These are phyloP conservation scores for Pristis pectinata DNA, from an alignment of 2,797 vertebrate species.

Conservation along the genomic window DNA sequence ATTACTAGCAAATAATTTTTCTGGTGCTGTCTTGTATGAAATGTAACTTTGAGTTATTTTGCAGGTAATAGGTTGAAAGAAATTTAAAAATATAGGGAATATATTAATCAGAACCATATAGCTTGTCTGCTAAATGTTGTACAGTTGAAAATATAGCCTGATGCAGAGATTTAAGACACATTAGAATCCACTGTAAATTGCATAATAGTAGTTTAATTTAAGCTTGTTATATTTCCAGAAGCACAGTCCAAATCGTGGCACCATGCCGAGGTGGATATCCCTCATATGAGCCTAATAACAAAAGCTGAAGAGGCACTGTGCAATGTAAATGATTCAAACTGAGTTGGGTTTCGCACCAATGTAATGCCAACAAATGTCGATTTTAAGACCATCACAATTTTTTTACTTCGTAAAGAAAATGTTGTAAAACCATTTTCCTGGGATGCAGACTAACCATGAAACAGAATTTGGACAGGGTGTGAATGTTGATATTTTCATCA, in stretches of 20 bases:
- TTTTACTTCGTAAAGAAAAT: neutral
- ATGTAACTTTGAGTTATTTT: neutral
- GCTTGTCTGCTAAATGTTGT: neutral
- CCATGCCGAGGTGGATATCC: neutral
- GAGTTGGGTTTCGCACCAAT: neutral
- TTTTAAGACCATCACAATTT: neutral
- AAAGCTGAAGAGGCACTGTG: no score
- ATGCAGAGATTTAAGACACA: neutral
- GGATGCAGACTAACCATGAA: neutral
- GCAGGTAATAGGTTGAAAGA: neutral
- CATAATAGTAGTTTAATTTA: neutral
- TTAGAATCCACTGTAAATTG: neutral
- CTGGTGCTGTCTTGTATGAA: neutral
- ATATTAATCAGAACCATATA: neutral
- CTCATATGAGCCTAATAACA: neutral
- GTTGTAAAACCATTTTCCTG: neutral
- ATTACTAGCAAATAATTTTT: neutral
- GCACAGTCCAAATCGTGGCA: no score
- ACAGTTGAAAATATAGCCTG: neutral
- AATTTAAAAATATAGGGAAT: neutral
- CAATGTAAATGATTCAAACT: neutral
- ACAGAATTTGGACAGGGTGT: neutral
- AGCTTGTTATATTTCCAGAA: neutral
- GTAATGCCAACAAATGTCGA: neutral
- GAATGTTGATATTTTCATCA: neutral